Base-by-base conservation (phyloP, 2,113 vertebrate genomes). In the Taurulus bubalis region DNA sequence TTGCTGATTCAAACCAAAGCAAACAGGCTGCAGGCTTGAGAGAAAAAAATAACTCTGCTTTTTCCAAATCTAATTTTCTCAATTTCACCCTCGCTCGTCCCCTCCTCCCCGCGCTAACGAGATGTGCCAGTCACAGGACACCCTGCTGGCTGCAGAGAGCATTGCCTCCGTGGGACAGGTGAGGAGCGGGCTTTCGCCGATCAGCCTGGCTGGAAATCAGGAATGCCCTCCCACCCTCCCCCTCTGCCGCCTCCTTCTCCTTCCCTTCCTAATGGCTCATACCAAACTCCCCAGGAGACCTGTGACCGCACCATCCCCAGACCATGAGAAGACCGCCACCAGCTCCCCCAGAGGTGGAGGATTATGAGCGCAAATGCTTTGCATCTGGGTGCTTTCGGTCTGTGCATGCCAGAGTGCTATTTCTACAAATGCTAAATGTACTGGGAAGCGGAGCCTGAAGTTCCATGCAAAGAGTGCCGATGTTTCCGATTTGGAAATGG, bases 201-300 rank as follows among this genome's bases (percentile, higher is more conserved):
- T 94, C 89, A 93, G 92, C 93, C 92, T 93, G 93, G 90, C 92
- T 92, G 92, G 92, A 92, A 94, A 93, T 92, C 91, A 93, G 93
- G 93, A 95, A 95, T 94, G 91, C 87, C 91, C 90, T 82, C 82
- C 71, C 84, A 87, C 71, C 88, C 71, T 64, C 74, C 63, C 34
- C 60, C 85, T 75, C 70, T 76, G 55, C 79, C 84, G 47, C 63
- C 80, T 75, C 70, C 71, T 71, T 60, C 85, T 85, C 30, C 63
- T 73, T 72, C 88, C 81, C 70, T 58, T 81, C 81, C 86, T 92
- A 87, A 90, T 87, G 77, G 81, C 86, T 92, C 93, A 95, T 94
- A 92, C 92, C 94, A 93, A 93, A 92, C 93, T 90, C 93, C 90
- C 90, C 92, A 83, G 91, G 93, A 91, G 86, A 89, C 90, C 85